Conservation (phyloP, 2,888 invertebrate genomes). For the Amblyjoppa proteus region DNA sequence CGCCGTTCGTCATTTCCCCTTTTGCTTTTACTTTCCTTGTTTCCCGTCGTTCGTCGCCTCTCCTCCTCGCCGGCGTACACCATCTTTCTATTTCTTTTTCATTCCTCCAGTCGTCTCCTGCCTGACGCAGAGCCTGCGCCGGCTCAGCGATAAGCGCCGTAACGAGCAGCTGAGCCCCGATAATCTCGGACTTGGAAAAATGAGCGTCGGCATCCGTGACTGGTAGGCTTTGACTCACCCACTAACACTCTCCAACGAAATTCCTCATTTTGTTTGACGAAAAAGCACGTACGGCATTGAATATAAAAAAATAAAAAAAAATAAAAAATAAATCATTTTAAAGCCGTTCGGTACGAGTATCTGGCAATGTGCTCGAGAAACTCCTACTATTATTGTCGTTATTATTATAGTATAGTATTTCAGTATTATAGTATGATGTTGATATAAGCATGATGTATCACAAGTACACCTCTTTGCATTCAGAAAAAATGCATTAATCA, state of each 20-base stretch:
- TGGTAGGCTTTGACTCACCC: slow-evolving; percentile 41
- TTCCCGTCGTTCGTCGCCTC: slow-evolving; percentile 10
- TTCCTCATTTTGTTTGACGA: slow-evolving; percentile 54
- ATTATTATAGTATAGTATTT: too few species aligned
- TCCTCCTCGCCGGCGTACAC: background rate
- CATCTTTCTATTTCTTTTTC: slow-evolving; percentile 22
- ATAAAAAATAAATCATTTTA: background rate
- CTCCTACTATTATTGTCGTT: background rate
- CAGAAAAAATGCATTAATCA: too few species aligned
- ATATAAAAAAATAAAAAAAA: background rate
- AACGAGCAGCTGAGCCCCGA: slow-evolving; percentile 52
- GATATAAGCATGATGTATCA: too few species aligned
- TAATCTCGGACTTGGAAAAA: slow-evolving; percentile 50
- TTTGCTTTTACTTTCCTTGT: background rate
- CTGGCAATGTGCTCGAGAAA: slow-evolving; percentile 6
- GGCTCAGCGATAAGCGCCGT: slow-evolving; percentile 57
- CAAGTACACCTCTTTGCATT: too few species aligned
- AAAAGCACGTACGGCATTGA: slow-evolving; percentile 32
- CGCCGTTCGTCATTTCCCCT: slow-evolving; percentile 19
- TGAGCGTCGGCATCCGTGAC: slow-evolving; percentile 12
- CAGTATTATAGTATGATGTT: too few species aligned
- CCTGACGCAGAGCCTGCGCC: slow-evolving; percentile 14
- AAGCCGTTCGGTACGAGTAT: slow-evolving; percentile 21
- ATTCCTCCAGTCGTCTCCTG: slow-evolving; percentile 39
- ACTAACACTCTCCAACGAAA: slow-evolving; percentile 46